Evolutionary conservation across 2,888 invertebrate species (phyloP), one percentile per base, ranked within the genome.

Genomic region (Ochropleura leucogaster): DNA sequence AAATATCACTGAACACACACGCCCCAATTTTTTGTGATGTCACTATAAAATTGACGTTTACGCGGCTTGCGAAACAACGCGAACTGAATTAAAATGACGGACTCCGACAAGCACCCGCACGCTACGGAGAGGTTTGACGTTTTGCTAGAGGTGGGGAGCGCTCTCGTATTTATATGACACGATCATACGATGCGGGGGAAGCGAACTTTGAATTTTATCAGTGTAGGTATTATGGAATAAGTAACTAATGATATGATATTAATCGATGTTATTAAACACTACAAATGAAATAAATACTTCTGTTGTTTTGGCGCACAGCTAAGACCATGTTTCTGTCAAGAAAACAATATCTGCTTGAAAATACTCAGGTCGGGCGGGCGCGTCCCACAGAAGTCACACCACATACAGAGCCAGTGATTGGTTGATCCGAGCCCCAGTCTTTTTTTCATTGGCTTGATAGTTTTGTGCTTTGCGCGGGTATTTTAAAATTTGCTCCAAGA

Each of bases 1-100:
- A 95, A 95, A 95, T 96, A 95, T 94, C 96, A 96, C 96, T 95
- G 94, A 96, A 95, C 95, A 95, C 95, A 95, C 95, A 95, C 94
- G 93, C 90, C 90, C 90, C 88, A 89, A 90, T 91, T 92, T 92
- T 91, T 91, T 91, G 87, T 90, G 89, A 91, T 92, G 90, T 92
- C 94, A 94, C 95, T 93, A 90, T 89, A 90, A 91, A 90, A 90
- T 91, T 93, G 92, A 93, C 93, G 92, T 93, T 94, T 89, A 88
- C 90, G 84, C 91, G 91, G 90, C 91, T 94, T 93, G 90, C 92
- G 93, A 94, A 94, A 95, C 89, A 86, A 92, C 92, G 91, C 94
- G 93, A 90, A 92, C 87, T 89, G 89, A 89, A 86, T 72, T 66
- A 84, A 87, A 90, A 90, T 90, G 90, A 80, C 75, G 68, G 72